These are phyloP conservation scores for Darevskia nairensis DNA, from an alignment of 2,797 vertebrate species.

Conservation along the genomic window DNA sequence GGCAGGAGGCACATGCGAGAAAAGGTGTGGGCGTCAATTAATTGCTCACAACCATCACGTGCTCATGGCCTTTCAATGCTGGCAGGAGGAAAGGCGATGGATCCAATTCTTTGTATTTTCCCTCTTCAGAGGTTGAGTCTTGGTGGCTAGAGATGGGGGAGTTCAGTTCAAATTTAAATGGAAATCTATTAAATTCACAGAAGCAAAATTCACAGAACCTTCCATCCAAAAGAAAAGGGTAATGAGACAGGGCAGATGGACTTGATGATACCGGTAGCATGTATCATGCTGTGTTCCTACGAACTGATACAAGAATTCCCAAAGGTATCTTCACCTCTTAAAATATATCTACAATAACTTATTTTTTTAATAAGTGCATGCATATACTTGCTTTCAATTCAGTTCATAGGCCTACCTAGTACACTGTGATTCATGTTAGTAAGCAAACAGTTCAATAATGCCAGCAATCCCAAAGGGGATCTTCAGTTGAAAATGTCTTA, in stretches of 20 bases:
- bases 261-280: not conserved
- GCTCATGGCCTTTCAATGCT: not conserved
- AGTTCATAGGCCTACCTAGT: too few relatives aligned
- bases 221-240: not conserved
- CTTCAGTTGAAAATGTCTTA: not conserved
- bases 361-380: too few relatives aligned
- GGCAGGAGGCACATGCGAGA: not conserved
- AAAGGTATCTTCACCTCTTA: too few relatives aligned
- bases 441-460: too few relatives aligned
- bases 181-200: too few relatives aligned
- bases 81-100: not conserved
- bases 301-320: not conserved
- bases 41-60: not conserved
- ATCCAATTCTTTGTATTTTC: not conserved
- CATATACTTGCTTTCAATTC: too few relatives aligned
- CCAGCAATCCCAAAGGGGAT: not conserved
- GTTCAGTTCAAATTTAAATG: too few relatives aligned
- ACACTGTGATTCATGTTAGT: too few relatives aligned
- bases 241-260: not conserved
- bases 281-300: not conserved
- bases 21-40: not conserved
- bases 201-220: too few relatives aligned
- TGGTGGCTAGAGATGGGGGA: not conserved
- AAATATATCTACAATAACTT: too few relatives aligned
- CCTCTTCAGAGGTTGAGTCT: too few relatives aligned